Percentiles rank a stretch among this genome's conserved stretches.
Conservation (phyloP, 2,797 vertebrate species). For the Phoxinus dragarum region DNA sequence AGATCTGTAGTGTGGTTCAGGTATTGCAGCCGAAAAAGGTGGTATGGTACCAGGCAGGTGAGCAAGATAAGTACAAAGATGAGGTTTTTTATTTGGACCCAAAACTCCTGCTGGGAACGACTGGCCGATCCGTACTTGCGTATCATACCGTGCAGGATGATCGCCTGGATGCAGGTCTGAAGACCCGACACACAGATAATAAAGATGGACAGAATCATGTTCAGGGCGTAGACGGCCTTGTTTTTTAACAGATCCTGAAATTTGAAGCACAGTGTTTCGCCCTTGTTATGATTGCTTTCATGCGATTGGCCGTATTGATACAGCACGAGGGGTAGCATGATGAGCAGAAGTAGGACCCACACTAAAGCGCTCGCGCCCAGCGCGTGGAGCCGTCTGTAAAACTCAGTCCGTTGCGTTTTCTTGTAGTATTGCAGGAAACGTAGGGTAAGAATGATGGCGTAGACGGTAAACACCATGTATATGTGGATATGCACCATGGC, state of each 20-base stretch:
- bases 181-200: conserved; percentile 68
- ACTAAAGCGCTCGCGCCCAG: conserved; percentile 73
- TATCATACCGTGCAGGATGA: conserved; percentile 73
- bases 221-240: conserved; percentile 60
- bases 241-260: conserved; percentile 73
- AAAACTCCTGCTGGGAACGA: conserved; percentile 86
- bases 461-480: conserved; percentile 90
- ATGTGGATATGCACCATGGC: conserved; percentile 91
- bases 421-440: conserved; percentile 84
- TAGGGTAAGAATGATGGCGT: conserved; percentile 82
- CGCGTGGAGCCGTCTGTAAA: conserved; percentile 79
- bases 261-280: conserved; percentile 73
- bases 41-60: conserved; percentile 88
- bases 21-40: conserved; percentile 85
- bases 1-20: not conserved
- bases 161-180: conserved; percentile 78
- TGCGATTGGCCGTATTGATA: conserved; percentile 72
- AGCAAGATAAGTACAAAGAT: conserved; percentile 87
- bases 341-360: conserved; percentile 80
- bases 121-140: conserved; percentile 71
- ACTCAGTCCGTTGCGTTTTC: conserved; percentile 73
- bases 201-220: conserved; percentile 74
- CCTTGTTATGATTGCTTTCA: rapidly evolving
- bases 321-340: conserved; percentile 66
- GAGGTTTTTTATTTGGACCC: conserved; percentile 87